These are phyloP conservation scores for Suricata suricatta DNA, from an alignment of 2,113 vertebrate genomes.

Conservation along the genomic window DNA sequence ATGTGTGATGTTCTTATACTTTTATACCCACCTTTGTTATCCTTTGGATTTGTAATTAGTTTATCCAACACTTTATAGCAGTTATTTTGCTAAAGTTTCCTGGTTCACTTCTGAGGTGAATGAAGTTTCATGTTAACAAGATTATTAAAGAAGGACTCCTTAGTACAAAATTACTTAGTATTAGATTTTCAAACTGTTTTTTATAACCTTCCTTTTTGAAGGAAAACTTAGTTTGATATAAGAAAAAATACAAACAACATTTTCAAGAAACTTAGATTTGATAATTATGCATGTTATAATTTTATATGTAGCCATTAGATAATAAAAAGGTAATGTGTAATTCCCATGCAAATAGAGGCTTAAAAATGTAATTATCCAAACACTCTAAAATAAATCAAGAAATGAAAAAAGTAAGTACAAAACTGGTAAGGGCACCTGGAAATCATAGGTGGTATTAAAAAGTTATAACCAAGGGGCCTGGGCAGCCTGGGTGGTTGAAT, in stretches of 20 bases:
- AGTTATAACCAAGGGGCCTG: not conserved
- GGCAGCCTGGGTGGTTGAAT: too few relatives aligned
- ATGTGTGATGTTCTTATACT: not conserved
- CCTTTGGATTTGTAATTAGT: not conserved
- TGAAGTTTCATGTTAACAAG: not conserved
- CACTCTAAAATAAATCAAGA: not conserved
- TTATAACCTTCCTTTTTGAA: not conserved
- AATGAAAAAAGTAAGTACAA: not conserved
- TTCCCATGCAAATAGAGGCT: not conserved
- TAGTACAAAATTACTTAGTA: not conserved
- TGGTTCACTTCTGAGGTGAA: not conserved
- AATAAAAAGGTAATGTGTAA: not conserved
- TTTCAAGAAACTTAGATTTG: not conserved
- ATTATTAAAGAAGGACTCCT: not conserved
- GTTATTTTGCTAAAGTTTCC: not conserved
- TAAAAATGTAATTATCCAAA: not conserved
- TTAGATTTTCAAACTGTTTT: not conserved
- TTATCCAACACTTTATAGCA: not conserved
- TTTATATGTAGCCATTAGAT: not conserved
- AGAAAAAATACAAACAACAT: not conserved
- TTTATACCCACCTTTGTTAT: not conserved
- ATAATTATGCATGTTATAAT: not conserved
- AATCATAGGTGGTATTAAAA: not conserved
- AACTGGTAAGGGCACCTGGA: not conserved
- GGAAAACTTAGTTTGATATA: not conserved